Percentiles rank a stretch among this genome's conserved stretches.
These are phyloP conservation scores for Trichogramma dendrolimi DNA, from an alignment of 2,888 invertebrate genomes.

Conservation along the genomic window DNA sequence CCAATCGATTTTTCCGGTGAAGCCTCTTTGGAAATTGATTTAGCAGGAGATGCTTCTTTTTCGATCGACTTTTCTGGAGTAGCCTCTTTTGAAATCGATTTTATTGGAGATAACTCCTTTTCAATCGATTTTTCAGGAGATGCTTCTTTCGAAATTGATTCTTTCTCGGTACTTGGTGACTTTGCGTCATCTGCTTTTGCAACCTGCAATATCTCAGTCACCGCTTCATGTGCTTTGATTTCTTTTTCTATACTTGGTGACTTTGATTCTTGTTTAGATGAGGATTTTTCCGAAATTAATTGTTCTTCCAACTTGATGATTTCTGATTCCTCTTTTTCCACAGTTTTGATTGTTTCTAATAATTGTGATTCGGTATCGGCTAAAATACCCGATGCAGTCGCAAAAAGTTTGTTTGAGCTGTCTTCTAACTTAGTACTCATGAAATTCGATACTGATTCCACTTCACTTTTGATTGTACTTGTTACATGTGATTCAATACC, in stretches of 20 bases:
- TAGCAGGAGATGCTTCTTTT: too few species aligned
- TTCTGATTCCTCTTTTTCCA: conserved; percentile 23
- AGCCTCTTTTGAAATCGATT: too few species aligned
- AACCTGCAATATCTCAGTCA: too few species aligned
- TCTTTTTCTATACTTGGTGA: conserved; percentile 12
- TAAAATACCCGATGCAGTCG: background rate
- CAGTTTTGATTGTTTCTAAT: background rate
- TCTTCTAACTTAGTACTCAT: too few species aligned
- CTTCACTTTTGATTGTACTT: too few species aligned
- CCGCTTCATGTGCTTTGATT: background rate
- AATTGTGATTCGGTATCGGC: background rate
- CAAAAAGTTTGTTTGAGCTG: too few species aligned
- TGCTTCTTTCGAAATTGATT: conserved; percentile 16
- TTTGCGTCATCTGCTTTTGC: conserved; percentile 14
- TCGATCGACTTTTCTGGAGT: too few species aligned
- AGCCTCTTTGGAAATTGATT: too few species aligned
- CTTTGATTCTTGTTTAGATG: conserved; percentile 1
- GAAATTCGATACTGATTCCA: too few species aligned
- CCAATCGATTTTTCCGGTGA: too few species aligned
- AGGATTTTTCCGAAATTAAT: background rate
- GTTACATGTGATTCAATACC: too few species aligned
- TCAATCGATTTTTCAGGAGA: background rate
- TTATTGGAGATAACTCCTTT: background rate
- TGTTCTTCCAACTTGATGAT: conserved; percentile 21
- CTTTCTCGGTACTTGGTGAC: conserved; percentile 27